Percentiles rank a stretch among this genome's conserved stretches.
Conservation (phyloP, 2,888 invertebrate species). For the Melanostoma scalare region DNA sequence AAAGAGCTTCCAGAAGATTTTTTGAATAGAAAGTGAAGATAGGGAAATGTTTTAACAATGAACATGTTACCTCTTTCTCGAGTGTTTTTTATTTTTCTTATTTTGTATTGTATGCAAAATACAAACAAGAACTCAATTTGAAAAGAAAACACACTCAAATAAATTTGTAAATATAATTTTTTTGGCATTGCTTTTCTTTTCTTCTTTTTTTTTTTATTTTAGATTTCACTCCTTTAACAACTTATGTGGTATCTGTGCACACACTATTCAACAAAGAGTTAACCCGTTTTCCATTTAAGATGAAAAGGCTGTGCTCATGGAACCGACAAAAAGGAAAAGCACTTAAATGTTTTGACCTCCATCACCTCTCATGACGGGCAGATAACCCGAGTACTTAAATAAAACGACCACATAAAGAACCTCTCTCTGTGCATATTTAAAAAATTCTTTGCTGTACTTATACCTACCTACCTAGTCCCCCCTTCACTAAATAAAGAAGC, state of each 20-base stretch:
- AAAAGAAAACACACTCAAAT: slow-evolving; percentile 12
- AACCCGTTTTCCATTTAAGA: slow-evolving; percentile 10
- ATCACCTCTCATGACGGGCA: slow-evolving; percentile 40
- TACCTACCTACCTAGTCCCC: not conserved
- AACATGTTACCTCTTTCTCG: too few species aligned
- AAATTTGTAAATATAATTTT: slow-evolving; percentile 18
- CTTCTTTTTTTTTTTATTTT: not conserved
- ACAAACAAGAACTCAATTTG: slow-evolving; percentile 1
- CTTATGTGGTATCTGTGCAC: not conserved
- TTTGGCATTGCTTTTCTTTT: not conserved
- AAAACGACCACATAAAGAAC: slow-evolving; percentile 57
- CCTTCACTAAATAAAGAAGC: slow-evolving; percentile 21
- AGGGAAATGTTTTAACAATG: too few species aligned
- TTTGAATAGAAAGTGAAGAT: too few species aligned
- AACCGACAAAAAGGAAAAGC: slow-evolving; percentile 39
- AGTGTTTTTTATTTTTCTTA: too few species aligned
- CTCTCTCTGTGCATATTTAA: slow-evolving; percentile 2
- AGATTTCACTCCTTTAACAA: too few species aligned
- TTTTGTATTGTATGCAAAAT: slow-evolving; percentile 2
- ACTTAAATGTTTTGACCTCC: slow-evolving; percentile 58
- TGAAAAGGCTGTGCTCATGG: slow-evolving; percentile 10
- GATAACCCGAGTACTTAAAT: slow-evolving; percentile 53
- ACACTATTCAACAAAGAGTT: slow-evolving; percentile 3
- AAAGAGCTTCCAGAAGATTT: too few species aligned
- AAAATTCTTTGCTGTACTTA: not conserved